Evolutionary conservation across 2,888 invertebrate genomes (phyloP).

Genomic region (Ophion ellenae): DNA sequence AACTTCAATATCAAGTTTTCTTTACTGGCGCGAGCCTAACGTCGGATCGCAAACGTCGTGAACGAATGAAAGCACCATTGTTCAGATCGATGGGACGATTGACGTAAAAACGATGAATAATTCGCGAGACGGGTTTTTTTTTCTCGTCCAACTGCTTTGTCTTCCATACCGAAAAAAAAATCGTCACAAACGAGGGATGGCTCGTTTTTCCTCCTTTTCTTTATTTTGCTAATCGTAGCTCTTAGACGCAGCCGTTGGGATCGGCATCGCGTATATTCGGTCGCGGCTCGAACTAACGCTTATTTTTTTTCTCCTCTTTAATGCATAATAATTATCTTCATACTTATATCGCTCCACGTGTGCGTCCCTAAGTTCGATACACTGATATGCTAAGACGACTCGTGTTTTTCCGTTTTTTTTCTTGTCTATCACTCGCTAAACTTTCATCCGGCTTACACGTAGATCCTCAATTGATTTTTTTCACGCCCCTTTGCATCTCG

Average conservation of each 20-base stretch:
- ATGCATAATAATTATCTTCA: conserved; percentile 65
- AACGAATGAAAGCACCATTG: not conserved
- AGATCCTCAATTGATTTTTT: not conserved
- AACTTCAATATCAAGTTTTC: no score
- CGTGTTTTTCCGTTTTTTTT: conserved; percentile 60
- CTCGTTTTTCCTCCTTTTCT: not conserved
- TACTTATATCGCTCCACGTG: conserved; percentile 76
- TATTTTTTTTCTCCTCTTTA: conserved; percentile 34
- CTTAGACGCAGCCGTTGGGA: conserved; percentile 32
- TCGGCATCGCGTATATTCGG: conserved; percentile 27
- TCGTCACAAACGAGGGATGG: not conserved
- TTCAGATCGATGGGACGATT: not conserved
- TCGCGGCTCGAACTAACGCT: not conserved
- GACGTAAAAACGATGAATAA: not conserved
- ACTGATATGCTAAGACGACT: conserved; percentile 83
- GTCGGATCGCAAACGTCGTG: conserved; percentile 1
- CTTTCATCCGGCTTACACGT: not conserved
- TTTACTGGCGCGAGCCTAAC: not conserved
- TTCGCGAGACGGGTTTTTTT: not conserved
- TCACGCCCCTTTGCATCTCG: conserved; percentile 7
- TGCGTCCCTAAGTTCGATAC: conserved; percentile 79
- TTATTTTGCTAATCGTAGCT: conserved; percentile 20
- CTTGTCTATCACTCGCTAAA: conserved; percentile 29
- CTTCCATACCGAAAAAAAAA: not conserved
- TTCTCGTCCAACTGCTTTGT: not conserved